Evolutionary conservation across 2,113 vertebrate species (phyloP), one percentile per base, ranked within the genome.

Genomic region (Apaloderma vittatum): DNA sequence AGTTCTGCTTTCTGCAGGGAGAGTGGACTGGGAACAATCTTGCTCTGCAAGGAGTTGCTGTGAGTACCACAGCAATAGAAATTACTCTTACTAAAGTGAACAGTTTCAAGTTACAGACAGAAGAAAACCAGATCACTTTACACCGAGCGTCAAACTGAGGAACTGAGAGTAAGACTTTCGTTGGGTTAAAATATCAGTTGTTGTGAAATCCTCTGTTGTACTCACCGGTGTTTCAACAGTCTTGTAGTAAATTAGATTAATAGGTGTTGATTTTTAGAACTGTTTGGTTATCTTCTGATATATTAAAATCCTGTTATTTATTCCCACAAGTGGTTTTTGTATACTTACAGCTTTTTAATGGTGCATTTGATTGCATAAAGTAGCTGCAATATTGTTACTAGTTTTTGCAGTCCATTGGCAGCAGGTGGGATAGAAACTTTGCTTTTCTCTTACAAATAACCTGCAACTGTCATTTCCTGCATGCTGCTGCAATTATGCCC

Each of bases 351-450:
- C 29, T 65, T 61, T 79, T 72, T 40, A 17, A 16, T 14, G 16
- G 14, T 14, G 40, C 57, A 51, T 54, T 8, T 16, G 45, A 8
- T 57, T 22, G 15, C 20, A 4, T 12, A 11, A 9, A 16, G 10
- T 15, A 57, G 22, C 24, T 18, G 72, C 1, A 9, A 23, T 14
- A 3, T 22, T 5, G 18, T 34, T 43, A 2, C 0, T 7, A 3
- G n/a, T 52, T 59, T 29, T 49, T 37, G 37, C 46, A 51, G 20
- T 9, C 11, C 8, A 0, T 0, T 26, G 58, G 66, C 49, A 73
- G 68, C 72, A 62, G 43, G 55, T 63, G 70, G 43, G 40, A 49
- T 57, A 67, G 32, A 15, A 74, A 40, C 18, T 15, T 18, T 5
- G 26, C 43, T 51, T 4, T 49, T 48, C 59, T 37, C 32, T 37